phyloP scores from a whole-genome alignment of 2,888 invertebrate species.

The Drosophila pegasa region DNA sequence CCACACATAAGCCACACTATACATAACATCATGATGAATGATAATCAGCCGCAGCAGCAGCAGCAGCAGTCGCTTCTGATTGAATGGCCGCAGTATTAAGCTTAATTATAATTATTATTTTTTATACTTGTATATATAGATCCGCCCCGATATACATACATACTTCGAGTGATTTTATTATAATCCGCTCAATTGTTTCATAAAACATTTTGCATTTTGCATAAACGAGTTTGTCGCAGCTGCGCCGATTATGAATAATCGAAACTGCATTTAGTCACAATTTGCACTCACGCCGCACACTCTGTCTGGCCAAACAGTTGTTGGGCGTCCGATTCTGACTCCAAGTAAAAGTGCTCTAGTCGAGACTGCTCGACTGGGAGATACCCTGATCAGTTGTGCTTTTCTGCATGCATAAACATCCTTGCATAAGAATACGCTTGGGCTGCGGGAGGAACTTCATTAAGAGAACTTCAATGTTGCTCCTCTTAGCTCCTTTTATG shows the following conservation, averaged over 20 bases:
- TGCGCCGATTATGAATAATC: slow-evolving; percentile 9
- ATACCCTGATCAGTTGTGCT: not conserved
- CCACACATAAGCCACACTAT: not conserved
- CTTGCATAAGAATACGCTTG: too few species aligned
- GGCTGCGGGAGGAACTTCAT: too few species aligned
- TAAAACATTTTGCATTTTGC: slow-evolving; percentile 14
- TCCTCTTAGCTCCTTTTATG: too few species aligned
- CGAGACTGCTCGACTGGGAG: too few species aligned
- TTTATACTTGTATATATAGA: not conserved
- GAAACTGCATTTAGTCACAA: slow-evolving; percentile 10
- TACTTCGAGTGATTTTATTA: slow-evolving; percentile 29
- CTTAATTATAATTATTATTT: slow-evolving; percentile 28
- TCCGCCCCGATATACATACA: not conserved
- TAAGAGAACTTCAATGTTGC: too few species aligned
- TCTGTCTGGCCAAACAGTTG: slow-evolving; percentile 33
- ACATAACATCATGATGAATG: slow-evolving; percentile 4
- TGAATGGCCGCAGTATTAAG: slow-evolving; percentile 28
- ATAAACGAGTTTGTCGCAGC: slow-evolving; percentile 13
- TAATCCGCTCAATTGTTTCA: slow-evolving; percentile 32
- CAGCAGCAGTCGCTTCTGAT: slow-evolving; percentile 15
- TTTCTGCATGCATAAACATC: too few species aligned
- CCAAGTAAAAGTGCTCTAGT: not conserved
- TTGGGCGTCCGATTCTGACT: slow-evolving; percentile 2
- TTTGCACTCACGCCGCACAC: slow-evolving; percentile 5
- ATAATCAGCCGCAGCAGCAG: slow-evolving; percentile 1